Evolutionary conservation across 2,113 vertebrate genomes (phyloP), one percentile per base, ranked within the genome.

Genomic region (Motacilla alba): DNA sequence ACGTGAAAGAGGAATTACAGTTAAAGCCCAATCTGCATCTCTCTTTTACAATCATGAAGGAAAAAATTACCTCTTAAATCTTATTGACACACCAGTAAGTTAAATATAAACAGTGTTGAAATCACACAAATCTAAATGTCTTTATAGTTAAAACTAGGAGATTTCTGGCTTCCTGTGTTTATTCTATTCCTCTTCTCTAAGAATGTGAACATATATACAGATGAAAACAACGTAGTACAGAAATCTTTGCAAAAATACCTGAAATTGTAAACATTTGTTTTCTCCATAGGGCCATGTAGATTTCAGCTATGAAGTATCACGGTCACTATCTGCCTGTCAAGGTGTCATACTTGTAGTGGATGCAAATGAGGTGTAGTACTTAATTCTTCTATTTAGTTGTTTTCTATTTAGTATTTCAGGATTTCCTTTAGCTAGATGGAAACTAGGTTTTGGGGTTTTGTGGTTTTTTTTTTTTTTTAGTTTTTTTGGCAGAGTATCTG

Each of bases 1-100:
- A 94, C 98, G 99, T 31, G 99, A 99, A 97, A 98, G 99, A 95
- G 99, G 99, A 62, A 99, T 99, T 95, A 99, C 99, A 1, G 99
- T 99, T 68, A 99, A 99, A 97, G 99, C 99, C 46, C 99, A 99
- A 63, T 99, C 99, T n/a, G 99, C 99, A 6, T 99, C 99, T n/a
- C 97, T 99, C 12, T 98, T 99, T 81, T 99, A 99, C 93, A 97
- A 8, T 84, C 97, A 97, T 30, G 46, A 98, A 87, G 99, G 98
- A 85, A 97, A 98, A 85, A 98, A 98, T 24, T 99, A 99, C 86
- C 98, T 99, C 82, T 98, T 99, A 96, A 99, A 99, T 97, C 99
- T 99, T 93, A 99, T 99, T 39, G 99, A 99, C 96, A 99, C 99
- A 0, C 99, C 99, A 9, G 99, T 99, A 98, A 98, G 98, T 97